These are phyloP conservation scores for Vireo griseus DNA, from an alignment of 2,797 vertebrate species.

Conservation along the genomic window DNA sequence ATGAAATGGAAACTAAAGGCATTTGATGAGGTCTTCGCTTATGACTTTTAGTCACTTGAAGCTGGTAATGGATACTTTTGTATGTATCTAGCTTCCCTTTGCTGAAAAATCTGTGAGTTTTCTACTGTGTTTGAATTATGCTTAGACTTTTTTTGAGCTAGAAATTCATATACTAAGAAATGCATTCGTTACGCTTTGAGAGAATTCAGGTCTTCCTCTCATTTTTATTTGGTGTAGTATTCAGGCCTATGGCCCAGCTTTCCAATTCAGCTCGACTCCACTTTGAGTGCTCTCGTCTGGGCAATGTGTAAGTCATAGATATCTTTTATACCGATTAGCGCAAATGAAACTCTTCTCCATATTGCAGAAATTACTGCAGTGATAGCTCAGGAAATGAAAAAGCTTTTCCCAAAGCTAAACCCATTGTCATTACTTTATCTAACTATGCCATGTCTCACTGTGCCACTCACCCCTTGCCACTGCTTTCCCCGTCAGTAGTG, in stretches of 20 bases:
- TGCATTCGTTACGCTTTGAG: neutral
- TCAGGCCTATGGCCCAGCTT: neutral
- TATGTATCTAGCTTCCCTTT: neutral
- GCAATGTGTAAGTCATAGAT: neutral
- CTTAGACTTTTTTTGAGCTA: neutral
- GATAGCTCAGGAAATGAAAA: neutral
- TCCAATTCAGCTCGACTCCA: fast-evolving
- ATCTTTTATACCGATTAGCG: fast-evolving
- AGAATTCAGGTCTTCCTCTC: neutral
- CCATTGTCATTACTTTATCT: neutral
- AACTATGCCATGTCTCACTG: neutral
- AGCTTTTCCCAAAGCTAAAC: neutral
- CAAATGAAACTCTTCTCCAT: neutral
- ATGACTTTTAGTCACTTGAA: neutral
- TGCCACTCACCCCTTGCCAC: fast-evolving
- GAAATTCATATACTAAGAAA: neutral
- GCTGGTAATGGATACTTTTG: neutral
- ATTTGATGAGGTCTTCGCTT: neutral
- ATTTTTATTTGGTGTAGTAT: neutral
- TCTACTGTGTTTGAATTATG: neutral
- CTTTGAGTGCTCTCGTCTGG: neutral
- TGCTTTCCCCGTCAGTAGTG: neutral
- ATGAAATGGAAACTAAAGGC: neutral
- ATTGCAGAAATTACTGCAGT: neutral
- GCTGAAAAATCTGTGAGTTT: neutral